A percentile compares a stretch with the other conserved stretches of the same genome.
Evolutionary conservation across 2,113 vertebrate genomes (phyloP).

Genomic region (Ciconia maguari): DNA sequence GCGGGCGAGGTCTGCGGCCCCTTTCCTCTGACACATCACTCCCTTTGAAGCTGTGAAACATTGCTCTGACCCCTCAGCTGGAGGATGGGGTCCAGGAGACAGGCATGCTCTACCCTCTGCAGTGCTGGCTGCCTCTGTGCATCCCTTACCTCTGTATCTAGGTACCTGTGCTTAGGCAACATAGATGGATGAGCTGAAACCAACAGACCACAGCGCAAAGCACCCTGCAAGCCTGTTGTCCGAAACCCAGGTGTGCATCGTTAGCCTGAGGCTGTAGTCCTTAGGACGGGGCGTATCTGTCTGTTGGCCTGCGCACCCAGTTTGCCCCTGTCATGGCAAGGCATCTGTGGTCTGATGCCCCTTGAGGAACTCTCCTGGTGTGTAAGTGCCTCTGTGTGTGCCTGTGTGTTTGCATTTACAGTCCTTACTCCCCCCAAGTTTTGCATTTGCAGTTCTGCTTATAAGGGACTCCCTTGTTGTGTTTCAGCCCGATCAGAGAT

Average conservation of each 20-base stretch:
- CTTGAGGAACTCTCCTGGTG: not conserved
- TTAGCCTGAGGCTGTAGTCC: not conserved
- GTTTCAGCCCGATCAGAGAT: slow-evolving; percentile 43
- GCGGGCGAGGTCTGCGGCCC: not conserved
- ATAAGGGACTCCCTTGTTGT: not conserved
- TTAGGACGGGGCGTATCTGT: accelerated
- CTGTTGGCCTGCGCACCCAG: not conserved
- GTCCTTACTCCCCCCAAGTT: not conserved
- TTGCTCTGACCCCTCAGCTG: not conserved
- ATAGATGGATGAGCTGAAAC: accelerated
- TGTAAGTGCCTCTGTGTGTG: not conserved
- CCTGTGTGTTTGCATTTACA: not conserved
- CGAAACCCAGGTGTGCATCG: not conserved
- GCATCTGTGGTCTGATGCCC: not conserved
- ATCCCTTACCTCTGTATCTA: not conserved
- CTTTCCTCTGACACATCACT: not conserved
- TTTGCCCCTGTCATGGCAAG: not conserved
- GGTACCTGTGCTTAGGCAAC: not conserved
- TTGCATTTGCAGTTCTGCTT: not conserved
- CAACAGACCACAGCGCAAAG: not conserved
- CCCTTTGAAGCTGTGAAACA: not conserved
- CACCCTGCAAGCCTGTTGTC: not conserved
- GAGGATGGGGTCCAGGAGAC: not conserved
- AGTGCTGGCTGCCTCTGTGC: accelerated
- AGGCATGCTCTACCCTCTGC: not conserved